Evolutionary conservation across 2,888 invertebrate species (phyloP), one percentile per base, ranked within the genome.

Genomic region (Desoria tigrina): DNA sequence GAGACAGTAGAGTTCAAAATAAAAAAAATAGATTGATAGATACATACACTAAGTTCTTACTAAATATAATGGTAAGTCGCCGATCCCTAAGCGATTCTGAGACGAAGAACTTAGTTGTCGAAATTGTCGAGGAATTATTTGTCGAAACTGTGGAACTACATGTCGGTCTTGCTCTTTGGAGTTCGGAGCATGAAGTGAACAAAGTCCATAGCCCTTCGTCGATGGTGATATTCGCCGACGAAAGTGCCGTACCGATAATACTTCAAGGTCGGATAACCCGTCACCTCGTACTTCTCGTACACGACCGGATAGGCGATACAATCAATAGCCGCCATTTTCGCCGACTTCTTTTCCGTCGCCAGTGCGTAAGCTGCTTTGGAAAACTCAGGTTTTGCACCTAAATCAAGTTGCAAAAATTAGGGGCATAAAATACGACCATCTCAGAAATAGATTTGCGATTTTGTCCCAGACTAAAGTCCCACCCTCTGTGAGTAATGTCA

Each of bases 191-290:
- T 82, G 78, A 86, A 87, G 0, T 78, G 75, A 14, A 83, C 78
- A 78, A 89, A 81, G 68, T 85, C 86, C 0, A 84, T 84, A 0
- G 78, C 76, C 1, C 82, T 83, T 9, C 87, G 80, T 54, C 83
- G 83, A 0, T 87, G 86, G 0, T 79, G 80, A 78, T 87, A 89
- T 59, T 84, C 84, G 0, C 81, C 81, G 0, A 85, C 70, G 2
- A 79, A 79, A 56, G 82, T 81, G 0, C 93, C 93, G 77, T 87
- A 85, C 18, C 85, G 84, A 80, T 88, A 92, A 81, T 87, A 91
- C 77, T 90, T 89, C 0, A 91, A 79, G 0, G 90, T 89, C 0
- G 92, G 91, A 78, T 90, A 92, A 0, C 91, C 90, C 74, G 87
- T 87, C 0, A 91, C 88, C 1, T 84, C 88, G 87, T 27, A 62